Evolutionary conservation across 1,140 invertebrate genomes (phyloP), one percentile per base, ranked within the genome.

Genomic region (Hycleus cichorii): DNA sequence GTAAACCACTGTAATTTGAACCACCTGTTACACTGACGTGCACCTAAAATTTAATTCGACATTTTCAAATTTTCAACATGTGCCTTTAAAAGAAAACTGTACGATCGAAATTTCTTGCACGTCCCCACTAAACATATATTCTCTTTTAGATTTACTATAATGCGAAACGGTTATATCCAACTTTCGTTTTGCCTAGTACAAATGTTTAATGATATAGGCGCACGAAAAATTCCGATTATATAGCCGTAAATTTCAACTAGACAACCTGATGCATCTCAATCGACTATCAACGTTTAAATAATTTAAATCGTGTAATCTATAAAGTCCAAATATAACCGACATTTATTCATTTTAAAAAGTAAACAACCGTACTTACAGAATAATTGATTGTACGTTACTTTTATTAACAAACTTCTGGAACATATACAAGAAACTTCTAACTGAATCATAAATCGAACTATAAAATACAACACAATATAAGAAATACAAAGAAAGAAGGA

Each of bases 1-100:
- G 63, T 62, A 64, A 62, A 62, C 60, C 60, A 58, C 57, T 59
- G 63, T 62, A 64, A 64, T 64, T 62, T 56, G 53, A 62, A 62
- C 63, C 60, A 64, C 60, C 60, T 64, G 62, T 64, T 64, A 64
- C 62, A 47, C 49, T 52, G 57, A 58, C 56, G 58, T 61, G 51
- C 49, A 58, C 50, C 42, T 61, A 58, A 57, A 63, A 57, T 63
- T 63, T 56, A 52, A 63, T 58, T 59, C 49, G 57, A 55, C 51
- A 59, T 63, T 63, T 58, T 61, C 54, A 61, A 61, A 55, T 61
- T 61, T 61, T 49, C 54, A 61, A 61, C 57, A 53, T 53, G 51
- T 53, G 51, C 51, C 51, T 46, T 46, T 40, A 53, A 53, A 53
- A 18, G 18, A 42, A 53, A 53, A 40, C 42, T 46, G 51, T 27